Percentiles rank a stretch among this genome's conserved stretches.
phyloP scores from a whole-genome alignment of 2,113 vertebrate genomes.

The Origma solitaria region DNA sequence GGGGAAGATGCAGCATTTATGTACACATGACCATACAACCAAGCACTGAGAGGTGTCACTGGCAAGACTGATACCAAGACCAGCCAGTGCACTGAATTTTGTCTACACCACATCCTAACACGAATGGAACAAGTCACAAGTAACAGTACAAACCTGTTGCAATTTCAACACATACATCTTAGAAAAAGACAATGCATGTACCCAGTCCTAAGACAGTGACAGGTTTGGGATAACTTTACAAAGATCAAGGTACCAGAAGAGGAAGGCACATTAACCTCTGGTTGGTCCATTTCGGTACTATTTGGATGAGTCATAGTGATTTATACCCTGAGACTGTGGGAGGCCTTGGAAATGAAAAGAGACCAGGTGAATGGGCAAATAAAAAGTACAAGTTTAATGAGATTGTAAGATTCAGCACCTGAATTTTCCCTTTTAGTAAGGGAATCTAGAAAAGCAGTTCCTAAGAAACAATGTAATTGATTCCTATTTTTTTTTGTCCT shows the following conservation, averaged over 20 bases:
- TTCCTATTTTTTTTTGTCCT: neutral
- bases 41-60: neutral
- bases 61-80: neutral
- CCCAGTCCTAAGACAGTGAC: neutral
- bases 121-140: neutral
- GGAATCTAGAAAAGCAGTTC: neutral
- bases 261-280: conserved; percentile 59
- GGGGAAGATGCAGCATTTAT: neutral
- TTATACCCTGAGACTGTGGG: conserved; percentile 56
- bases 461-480: neutral
- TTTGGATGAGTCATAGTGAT: conserved; percentile 44
- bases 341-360: neutral
- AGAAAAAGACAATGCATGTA: neutral
- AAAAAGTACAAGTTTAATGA: conserved; percentile 41
- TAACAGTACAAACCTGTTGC: conserved; percentile 11
- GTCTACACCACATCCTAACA: neutral
- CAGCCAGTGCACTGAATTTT: neutral
- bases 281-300: neutral
- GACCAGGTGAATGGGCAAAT: neutral
- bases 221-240: neutral
- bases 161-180: neutral
- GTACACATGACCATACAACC: neutral
- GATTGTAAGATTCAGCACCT: conserved; percentile 35
- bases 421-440: neutral
- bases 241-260: conserved; percentile 58